Conservation (phyloP, 2,888 invertebrate genomes). For the Drosophila trichaetosa region DNA sequence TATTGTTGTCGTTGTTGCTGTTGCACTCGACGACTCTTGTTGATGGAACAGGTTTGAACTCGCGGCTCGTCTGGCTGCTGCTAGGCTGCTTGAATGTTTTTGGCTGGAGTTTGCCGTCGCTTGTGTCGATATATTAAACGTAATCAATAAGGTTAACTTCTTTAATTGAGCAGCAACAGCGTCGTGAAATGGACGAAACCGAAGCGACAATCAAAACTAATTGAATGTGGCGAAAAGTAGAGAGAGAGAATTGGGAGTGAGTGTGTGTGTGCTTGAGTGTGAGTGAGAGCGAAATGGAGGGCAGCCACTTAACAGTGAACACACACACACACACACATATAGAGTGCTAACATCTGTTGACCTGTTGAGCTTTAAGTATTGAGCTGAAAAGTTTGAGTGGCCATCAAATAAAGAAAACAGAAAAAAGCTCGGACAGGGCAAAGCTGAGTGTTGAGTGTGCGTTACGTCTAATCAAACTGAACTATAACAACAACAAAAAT, state of each 20-base stretch:
- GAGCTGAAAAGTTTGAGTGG: conserved; percentile 27
- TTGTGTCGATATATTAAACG: conserved; percentile 70
- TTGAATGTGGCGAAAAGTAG: conserved; percentile 62
- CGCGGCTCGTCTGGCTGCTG: conserved; percentile 24
- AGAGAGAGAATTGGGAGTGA: background rate
- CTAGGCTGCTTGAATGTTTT: conserved; percentile 5
- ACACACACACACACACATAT: background rate
- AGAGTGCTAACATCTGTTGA: conserved; percentile 28
- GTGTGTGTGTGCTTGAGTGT: conserved; percentile 1
- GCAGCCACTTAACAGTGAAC: conserved; percentile 38
- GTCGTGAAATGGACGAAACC: conserved; percentile 46
- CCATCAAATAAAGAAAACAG: background rate
- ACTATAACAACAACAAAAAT: conserved; percentile 3
- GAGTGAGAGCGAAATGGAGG: background rate
- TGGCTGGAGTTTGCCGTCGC: conserved; percentile 23
- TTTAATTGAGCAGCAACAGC: conserved; percentile 68
- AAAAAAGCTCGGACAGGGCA: conserved; percentile 15
- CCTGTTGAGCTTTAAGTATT: conserved; percentile 50
- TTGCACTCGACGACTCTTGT: conserved; percentile 28
- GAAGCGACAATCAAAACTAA: conserved; percentile 75
- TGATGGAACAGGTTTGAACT: conserved; percentile 71
- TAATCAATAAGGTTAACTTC: conserved; percentile 77
- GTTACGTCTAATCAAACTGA: conserved; percentile 38
- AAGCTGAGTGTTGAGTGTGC: conserved; percentile 27
- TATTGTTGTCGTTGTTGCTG: conserved; percentile 23